Conservation (phyloP, 2,888 invertebrate species). For the Mechanitis messenoides region DNA sequence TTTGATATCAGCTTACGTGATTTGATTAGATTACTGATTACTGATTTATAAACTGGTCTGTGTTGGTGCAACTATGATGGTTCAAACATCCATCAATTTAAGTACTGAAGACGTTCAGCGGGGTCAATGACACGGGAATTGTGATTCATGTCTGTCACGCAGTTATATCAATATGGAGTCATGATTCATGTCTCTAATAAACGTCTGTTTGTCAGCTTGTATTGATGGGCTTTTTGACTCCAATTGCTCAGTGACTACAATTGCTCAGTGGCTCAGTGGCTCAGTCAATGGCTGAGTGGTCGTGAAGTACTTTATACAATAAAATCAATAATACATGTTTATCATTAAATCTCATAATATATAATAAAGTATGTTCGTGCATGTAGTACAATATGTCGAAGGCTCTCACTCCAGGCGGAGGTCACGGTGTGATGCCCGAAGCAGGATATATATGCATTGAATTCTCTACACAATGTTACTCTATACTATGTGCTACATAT, state of each 20-base stretch:
- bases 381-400: background rate
- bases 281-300: no score
- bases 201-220: constrained; percentile 45
- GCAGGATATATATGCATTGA: background rate
- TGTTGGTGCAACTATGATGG: background rate
- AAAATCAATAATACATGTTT: no score
- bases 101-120: constrained; percentile 22
- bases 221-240: constrained; percentile 40
- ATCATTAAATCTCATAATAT: no score
- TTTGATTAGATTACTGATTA: constrained; percentile 11
- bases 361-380: background rate
- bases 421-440: background rate
- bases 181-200: constrained; percentile 50
- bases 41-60: no score
- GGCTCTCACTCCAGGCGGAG: background rate
- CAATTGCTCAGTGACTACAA: constrained; percentile 9
- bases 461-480: background rate
- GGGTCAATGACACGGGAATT: constrained; percentile 38
- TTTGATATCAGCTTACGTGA: constrained; percentile 19
- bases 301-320: no score
- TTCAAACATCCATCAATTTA: background rate
- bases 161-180: constrained; percentile 32
- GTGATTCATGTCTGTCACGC: constrained; percentile 50
- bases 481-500: no score
- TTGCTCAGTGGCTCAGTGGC: no score